A percentile compares a stretch with the other conserved stretches of the same genome.
phyloP scores from a whole-genome alignment of 2,797 vertebrate genomes.

The Cephalopachus bancanus region DNA sequence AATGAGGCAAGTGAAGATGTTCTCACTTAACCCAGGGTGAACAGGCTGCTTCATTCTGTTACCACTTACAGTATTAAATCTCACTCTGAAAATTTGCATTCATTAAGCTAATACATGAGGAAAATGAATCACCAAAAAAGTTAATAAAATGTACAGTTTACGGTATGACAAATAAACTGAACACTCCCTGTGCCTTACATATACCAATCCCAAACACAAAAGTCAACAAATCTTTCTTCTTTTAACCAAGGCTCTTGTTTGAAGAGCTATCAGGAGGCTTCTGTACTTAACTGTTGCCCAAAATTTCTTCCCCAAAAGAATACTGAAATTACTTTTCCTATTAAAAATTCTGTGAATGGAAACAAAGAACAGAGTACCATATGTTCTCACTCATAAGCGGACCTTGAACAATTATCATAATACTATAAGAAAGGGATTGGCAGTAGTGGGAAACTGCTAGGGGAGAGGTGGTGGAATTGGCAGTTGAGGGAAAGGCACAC shows the following conservation, averaged over 20 bases:
- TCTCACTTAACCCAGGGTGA: not conserved
- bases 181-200: not conserved
- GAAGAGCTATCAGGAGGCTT: not conserved
- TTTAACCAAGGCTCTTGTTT: not conserved
- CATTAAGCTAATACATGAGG: constrained; percentile 59
- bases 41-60: not conserved
- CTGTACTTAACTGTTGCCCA: not conserved
- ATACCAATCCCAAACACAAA: not conserved
- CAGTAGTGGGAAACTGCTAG: too few species aligned
- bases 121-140: constrained; percentile 10
- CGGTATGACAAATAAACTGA: not conserved
- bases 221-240: constrained; percentile 24
- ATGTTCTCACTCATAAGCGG: too few species aligned
- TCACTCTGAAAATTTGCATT: constrained; percentile 36
- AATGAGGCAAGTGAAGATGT: not conserved
- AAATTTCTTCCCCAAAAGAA: constrained; percentile 12
- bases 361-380: too few species aligned
- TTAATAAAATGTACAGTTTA: constrained; percentile 1
- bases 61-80: not conserved
- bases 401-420: too few species aligned
- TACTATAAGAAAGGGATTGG: too few species aligned
- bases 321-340: constrained; percentile 46
- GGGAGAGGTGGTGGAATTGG: too few species aligned
- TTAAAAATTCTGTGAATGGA: not conserved
- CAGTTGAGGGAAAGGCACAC: too few species aligned